Evolutionary conservation across 2,113 vertebrate genomes (phyloP).

Genomic region (Leptobrachium leishanense): DNA sequence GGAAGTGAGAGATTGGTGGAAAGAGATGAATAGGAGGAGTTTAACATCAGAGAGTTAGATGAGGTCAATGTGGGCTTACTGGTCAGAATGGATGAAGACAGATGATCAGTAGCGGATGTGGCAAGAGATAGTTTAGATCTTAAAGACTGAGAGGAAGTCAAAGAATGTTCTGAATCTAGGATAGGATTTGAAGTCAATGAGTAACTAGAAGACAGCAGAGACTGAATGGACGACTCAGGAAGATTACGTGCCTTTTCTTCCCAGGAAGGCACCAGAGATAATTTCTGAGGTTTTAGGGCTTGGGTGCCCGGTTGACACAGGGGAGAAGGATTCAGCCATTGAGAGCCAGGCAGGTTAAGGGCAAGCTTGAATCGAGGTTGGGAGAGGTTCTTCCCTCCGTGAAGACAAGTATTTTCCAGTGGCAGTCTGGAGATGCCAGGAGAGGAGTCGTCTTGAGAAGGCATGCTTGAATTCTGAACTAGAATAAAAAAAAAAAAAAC

Average conservation of each 20-base stretch:
- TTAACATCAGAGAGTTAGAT: not conserved
- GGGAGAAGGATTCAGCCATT: not conserved
- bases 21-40: not conserved
- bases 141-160: not conserved
- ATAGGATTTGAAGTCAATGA: slow-evolving; percentile 8
- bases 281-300: not conserved
- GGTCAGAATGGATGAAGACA: not conserved
- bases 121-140: slow-evolving; percentile 9
- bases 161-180: not conserved
- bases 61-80: not conserved
- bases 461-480: not conserved
- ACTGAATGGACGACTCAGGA: not conserved
- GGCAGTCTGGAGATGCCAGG: not conserved
- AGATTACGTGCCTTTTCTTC: not conserved
- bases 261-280: slow-evolving; percentile 16
- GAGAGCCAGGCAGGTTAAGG: slow-evolving; percentile 35
- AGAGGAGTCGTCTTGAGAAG: not conserved
- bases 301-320: not conserved
- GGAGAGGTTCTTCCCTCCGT: not conserved
- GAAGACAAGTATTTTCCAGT: slow-evolving; percentile 19
- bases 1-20: slow-evolving; percentile 2
- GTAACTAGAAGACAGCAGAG: not conserved
- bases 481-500: not conserved
- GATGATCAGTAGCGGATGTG: not conserved
- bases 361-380: slow-evolving; percentile 36